Conservation (phyloP, 2,888 invertebrate genomes). For the Podabrus alpinus region DNA sequence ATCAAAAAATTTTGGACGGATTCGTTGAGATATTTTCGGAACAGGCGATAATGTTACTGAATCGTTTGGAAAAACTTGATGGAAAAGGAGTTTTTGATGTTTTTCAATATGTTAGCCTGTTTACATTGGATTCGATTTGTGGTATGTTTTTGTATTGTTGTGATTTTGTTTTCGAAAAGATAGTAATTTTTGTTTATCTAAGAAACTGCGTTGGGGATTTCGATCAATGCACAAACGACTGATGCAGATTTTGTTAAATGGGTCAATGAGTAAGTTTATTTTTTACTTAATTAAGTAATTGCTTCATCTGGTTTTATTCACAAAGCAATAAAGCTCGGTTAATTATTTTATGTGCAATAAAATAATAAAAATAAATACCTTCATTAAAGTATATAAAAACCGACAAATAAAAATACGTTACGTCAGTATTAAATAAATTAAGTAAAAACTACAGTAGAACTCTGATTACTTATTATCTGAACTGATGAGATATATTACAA, state of each 20-base stretch:
- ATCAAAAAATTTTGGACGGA: conserved; percentile 64
- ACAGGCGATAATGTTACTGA: conserved; percentile 59
- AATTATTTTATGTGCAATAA: too few species aligned
- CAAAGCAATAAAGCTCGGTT: too few species aligned
- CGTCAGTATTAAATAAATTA: too few species aligned
- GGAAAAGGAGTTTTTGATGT: conserved; percentile 58
- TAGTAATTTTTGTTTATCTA: neutral
- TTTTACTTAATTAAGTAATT: too few species aligned
- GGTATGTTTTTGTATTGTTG: neutral
- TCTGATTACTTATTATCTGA: too few species aligned
- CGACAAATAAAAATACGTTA: too few species aligned
- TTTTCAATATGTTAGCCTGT: conserved; percentile 44
- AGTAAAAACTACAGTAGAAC: too few species aligned
- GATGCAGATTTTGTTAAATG: neutral
- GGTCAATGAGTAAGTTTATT: neutral
- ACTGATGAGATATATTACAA: too few species aligned
- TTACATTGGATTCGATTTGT: neutral
- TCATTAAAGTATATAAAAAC: too few species aligned
- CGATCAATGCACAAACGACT: neutral
- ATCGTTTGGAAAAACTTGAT: conserved; percentile 53
- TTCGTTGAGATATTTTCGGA: conserved; percentile 66
- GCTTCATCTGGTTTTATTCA: too few species aligned
- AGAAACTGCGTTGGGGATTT: neutral
- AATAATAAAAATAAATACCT: too few species aligned
- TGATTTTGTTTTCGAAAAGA: too few species aligned